These are phyloP conservation scores for Pseudonaja textilis DNA, from an alignment of 2,113 vertebrate species.

Conservation along the genomic window DNA sequence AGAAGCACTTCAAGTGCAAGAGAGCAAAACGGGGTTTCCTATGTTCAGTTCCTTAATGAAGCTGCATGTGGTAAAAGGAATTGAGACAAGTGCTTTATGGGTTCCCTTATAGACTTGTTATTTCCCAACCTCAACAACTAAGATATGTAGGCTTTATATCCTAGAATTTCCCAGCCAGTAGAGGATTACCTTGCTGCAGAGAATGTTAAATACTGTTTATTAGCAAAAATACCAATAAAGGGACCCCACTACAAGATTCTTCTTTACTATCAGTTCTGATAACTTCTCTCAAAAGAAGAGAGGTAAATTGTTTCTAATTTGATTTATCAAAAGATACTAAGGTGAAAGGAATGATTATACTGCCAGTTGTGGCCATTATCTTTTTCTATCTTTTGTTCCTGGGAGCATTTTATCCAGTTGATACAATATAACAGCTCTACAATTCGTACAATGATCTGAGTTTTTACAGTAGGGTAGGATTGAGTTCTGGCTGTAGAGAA, in stretches of 20 bases:
- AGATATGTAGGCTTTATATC: not conserved
- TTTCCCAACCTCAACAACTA: not conserved
- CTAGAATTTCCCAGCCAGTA: not conserved
- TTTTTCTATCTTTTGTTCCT: no score
- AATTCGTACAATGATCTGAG: not conserved
- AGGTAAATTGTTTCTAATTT: not conserved
- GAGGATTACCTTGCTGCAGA: conserved; percentile 71
- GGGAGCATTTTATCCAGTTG: not conserved
- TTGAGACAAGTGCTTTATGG: not conserved
- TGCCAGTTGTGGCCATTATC: not conserved
- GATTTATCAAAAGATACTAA: not conserved
- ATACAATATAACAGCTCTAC: not conserved
- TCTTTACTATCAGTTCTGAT: conserved; percentile 79
- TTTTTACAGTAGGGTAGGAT: not conserved
- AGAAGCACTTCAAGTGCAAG: not conserved
- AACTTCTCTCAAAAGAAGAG: conserved; percentile 74
- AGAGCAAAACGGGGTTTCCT: not conserved
- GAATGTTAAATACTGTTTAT: conserved; percentile 85
- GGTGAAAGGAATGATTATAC: not conserved
- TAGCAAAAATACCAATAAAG: conserved; percentile 84
- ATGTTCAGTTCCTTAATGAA: not conserved
- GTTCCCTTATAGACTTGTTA: not conserved
- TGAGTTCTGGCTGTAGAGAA: not conserved
- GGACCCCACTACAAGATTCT: conserved; percentile 76
- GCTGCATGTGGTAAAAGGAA: not conserved